Base-by-base conservation (phyloP, 2,797 vertebrate species). In the Trematomus bernacchii region DNA sequence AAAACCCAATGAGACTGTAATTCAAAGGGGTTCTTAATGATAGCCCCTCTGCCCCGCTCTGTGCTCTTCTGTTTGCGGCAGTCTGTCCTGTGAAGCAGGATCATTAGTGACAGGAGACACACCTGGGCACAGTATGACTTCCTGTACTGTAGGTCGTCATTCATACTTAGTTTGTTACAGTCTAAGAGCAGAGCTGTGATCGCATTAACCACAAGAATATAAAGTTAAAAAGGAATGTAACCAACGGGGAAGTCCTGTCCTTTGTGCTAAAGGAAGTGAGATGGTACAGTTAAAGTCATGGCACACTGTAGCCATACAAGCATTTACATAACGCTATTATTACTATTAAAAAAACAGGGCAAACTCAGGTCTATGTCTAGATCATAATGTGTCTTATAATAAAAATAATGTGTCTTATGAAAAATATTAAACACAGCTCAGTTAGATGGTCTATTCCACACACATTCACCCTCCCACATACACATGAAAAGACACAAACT, bases 101-200 rank as follows among this genome's bases (percentile, higher is more conserved):
- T 60, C 53, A 80, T 78, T 76, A 89, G 44, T 65, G 33, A 23
- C 58, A 74, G 52, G 51, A 76, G 54, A 75, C 71, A 83, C 85
- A 84, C 78, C 84, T 86, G 82, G 66, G 65, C 48, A 76, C 82
- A 58, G 27, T n/a, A 4, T 63, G 73, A 83, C 81, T 81, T 76
- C 43, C 37, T 73, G 77, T 51, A 42, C 58, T 19, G 51, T 42
- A 52, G 23, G 13, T 47, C 60, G 9, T 19, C 12, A 72, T 62
- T 30, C 43, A 64, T 21, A 33, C 27, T 19, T 27, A 47, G 42
- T 18, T 50, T 21, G 46, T 59, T 30, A 53, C 13, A 51, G 43
- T 23, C 27, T 18, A 21, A 18, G 59, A 65, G 43, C 59, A 46
- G 16, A 7, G 19, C 44, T 77, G 30, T 47, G 15, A 71, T 23